phyloP scores from a whole-genome alignment of 1,140 invertebrate genomes.

The Linepithema humile region DNA sequence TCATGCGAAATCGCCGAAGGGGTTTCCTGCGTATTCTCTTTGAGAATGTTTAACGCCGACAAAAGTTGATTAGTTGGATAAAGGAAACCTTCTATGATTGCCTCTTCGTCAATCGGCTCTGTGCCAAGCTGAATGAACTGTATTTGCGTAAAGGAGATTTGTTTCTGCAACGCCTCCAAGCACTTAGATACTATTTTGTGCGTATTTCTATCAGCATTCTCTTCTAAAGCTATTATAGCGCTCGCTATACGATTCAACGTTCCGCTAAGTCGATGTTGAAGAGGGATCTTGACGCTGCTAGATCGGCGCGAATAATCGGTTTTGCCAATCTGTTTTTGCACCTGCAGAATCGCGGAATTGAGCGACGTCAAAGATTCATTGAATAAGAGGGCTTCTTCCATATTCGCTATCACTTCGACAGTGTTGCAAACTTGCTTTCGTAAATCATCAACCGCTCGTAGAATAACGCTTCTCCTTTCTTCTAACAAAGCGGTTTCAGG shows the following conservation, averaged over 20 bases:
- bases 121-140: slow-evolving; percentile 71
- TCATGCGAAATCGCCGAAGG: slow-evolving; percentile 1
- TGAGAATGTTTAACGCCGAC: slow-evolving; percentile 71
- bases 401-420: slow-evolving; percentile 40
- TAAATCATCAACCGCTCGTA: slow-evolving; percentile 72
- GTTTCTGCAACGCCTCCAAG: slow-evolving; percentile 77
- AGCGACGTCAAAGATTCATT: slow-evolving; percentile 50
- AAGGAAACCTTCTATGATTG: slow-evolving; percentile 79
- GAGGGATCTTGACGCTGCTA: slow-evolving; percentile 60
- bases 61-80: slow-evolving; percentile 77
- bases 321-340: slow-evolving; percentile 71
- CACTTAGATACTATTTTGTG: slow-evolving; percentile 72
- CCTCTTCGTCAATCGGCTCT: slow-evolving; percentile 77
- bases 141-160: slow-evolving; percentile 73
- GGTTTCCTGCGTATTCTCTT: slow-evolving; percentile 53
- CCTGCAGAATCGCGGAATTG: slow-evolving; percentile 64
- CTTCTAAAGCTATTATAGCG: slow-evolving; percentile 69
- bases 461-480: slow-evolving; percentile 74
- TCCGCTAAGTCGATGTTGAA: slow-evolving; percentile 64
- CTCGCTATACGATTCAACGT: slow-evolving; percentile 71
- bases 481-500: slow-evolving; percentile 68
- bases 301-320: slow-evolving; percentile 69
- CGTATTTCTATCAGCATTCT: slow-evolving; percentile 63
- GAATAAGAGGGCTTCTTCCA: slow-evolving; percentile 32
- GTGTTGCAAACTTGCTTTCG: slow-evolving; percentile 32